Base-by-base conservation (phyloP, 2,888 invertebrate genomes). In the Dascillus cervinus region DNA sequence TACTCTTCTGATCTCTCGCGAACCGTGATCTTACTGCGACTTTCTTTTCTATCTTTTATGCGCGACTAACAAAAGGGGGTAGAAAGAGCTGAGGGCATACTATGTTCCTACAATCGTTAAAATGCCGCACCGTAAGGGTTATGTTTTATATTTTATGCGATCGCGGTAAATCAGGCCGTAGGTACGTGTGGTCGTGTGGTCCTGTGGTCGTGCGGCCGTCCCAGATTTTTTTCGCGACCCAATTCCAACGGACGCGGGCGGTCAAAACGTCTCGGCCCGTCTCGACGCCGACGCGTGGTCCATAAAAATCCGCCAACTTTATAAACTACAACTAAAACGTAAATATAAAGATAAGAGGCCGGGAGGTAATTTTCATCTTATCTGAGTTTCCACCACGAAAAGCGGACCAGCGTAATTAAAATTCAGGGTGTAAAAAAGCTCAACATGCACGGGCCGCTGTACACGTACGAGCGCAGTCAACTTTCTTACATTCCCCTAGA, bases 401-500 rank as follows among this genome's bases (percentile, higher is more conserved):
- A 51, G 56, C 55, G 56, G 60, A 54, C 55, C 56, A 56, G 55
- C 44, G 55, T 59, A 60, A 60, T 59, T 60, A 61, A 60, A 60
- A 59, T 59, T 57, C 54, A 50, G 51, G 49, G 55, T 45, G 50
- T 46, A 57, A 60, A 60, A 60, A 58, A 50, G 50, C 56, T 55
- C 53, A 55, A 58, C 56, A 58, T 54, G 55, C 44, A 50, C 56
- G 60, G 60, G 50, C 59, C 55, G 54, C 59, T 60, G 61, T 61
- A 62, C 63, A 63, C 62, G 60, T 64, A 62, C 65, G 62, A 59
- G 60, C 58, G 57, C 62, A 60, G 60, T 57, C 60, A 60, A 62
- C 60, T 61, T 59, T 58, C 60, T 58, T 60, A 57, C 55, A 44
- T 53, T 47, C 53, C 39, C 50, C 50, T 47, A 43, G 41, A 34